Base-by-base conservation (phyloP, 2,797 vertebrate genomes). In the Sebastes hubbsi region DNA sequence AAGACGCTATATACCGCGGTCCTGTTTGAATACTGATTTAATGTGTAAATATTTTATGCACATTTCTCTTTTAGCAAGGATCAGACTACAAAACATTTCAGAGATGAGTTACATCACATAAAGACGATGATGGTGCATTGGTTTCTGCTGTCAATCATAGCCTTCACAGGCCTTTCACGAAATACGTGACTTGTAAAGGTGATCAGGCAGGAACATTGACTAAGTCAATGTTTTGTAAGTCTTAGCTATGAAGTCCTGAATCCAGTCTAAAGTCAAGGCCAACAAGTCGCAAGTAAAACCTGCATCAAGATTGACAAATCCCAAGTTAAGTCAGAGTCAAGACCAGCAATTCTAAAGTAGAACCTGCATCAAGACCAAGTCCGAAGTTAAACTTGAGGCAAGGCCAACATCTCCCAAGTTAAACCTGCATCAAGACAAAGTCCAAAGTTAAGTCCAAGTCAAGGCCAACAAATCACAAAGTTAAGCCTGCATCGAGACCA, bases 1-100 rank as follows among this genome's bases (percentile, higher is more conserved):
- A 30, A 34, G 58, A 69, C 13, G 13, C 20, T 55, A 1, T 55
- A 1, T 62, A 12, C 62, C 63, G 49, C 27, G 9, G 58, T 20
- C 6, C n/a, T 32, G 56, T 56, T 77, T 49, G 58, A 75, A 72
- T 78, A 52, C 52, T 38, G 32, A 87, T 66, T 56, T 22, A 22
- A 3, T 24, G 10, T 38, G 12, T 34, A 52, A 34, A 64, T 79
- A 64, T 63, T 36, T 27, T 14, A 74, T 30, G 1, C 8, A 24
- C 9, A 42, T 30, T 75, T 29, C 13, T 72, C 42, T 46, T 67
- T 60, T 34, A 42, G 16, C 32, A 3, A 5, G n/a, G 32, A 75
- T 65, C 22, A 75, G 16, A 73, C 22, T 13, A 20, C 10, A 55
- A 62, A 24, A 65, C 13, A 38, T 42, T n/a, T 11, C 1, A 13